These are phyloP conservation scores for Trachelus troglodyta DNA, from an alignment of 2,888 invertebrate genomes.

Conservation along the genomic window DNA sequence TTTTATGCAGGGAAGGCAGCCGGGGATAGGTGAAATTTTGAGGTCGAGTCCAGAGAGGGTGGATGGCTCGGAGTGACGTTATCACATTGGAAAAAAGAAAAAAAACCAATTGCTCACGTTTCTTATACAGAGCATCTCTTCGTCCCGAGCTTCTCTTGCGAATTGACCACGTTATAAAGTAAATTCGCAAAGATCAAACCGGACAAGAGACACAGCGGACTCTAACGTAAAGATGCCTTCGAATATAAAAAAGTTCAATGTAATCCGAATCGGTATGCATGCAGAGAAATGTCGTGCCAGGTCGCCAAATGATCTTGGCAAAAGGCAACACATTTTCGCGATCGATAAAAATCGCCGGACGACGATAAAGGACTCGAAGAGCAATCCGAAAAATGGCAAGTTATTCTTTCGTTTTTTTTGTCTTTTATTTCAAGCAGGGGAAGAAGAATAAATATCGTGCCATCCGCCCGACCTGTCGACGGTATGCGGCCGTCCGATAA, in stretches of 20 bases:
- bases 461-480: constrained; percentile 27
- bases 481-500: constrained; percentile 39
- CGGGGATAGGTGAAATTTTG: constrained; percentile 39
- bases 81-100: constrained; percentile 32
- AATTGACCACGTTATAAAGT: not conserved
- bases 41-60: constrained; percentile 43
- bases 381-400: not conserved
- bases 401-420: not conserved
- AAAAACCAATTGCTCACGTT: constrained; percentile 17
- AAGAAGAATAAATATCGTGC: constrained; percentile 12
- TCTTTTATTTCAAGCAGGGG: constrained; percentile 5
- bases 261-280: not conserved
- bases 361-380: not conserved
- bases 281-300: not conserved
- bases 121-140: not conserved
- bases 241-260: not conserved
- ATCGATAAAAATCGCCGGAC: not conserved
- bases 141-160: constrained; percentile 1
- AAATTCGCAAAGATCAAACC: not conserved
- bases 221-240: not conserved
- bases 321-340: not conserved
- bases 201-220: not conserved
- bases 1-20: constrained; percentile 43
- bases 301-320: not conserved
- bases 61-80: constrained; percentile 47